Percentiles rank a stretch among this genome's conserved stretches.
These are phyloP conservation scores for Hoplodrina blanda DNA, from an alignment of 2,888 invertebrate genomes.

Conservation along the genomic window DNA sequence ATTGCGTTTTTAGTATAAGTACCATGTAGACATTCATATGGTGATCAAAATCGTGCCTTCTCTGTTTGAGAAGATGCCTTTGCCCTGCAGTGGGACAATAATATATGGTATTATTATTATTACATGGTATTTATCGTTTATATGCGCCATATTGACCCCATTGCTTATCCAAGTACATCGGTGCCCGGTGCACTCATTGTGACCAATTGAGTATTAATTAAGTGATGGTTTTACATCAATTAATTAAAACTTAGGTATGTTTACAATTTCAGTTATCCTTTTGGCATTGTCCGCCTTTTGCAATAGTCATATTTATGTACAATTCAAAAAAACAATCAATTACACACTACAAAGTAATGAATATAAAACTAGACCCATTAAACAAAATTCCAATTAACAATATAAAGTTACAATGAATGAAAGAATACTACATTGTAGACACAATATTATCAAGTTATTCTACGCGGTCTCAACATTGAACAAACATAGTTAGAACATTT, in stretches of 20 bases:
- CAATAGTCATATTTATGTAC: no score
- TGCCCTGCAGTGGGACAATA: no score
- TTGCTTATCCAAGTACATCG: slow-evolving; percentile 36
- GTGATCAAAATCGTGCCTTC: no score
- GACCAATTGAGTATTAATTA: slow-evolving; percentile 49
- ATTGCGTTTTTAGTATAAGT: no score
- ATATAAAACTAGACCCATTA: slow-evolving; percentile 4
- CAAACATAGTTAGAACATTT: slow-evolving; percentile 3
- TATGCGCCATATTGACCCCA: slow-evolving; percentile 51
- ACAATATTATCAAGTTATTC: slow-evolving; percentile 28
- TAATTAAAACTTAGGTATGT: slow-evolving; percentile 20
- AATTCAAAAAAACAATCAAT: no score
- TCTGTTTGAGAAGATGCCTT: no score
- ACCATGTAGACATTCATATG: no score
- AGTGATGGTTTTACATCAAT: slow-evolving; percentile 24
- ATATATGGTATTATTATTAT: no score
- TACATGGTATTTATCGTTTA: no score
- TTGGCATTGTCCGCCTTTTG: background rate
- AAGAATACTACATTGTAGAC: slow-evolving; percentile 28
- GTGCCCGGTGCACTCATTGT: slow-evolving; percentile 36
- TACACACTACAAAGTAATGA: background rate
- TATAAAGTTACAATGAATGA: slow-evolving; percentile 19
- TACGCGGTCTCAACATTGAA: slow-evolving; percentile 9
- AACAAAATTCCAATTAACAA: background rate
- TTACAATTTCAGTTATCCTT: slow-evolving; percentile 3